A percentile compares a stretch with the other conserved stretches of the same genome.
Evolutionary conservation across 2,888 invertebrate genomes (phyloP).

Genomic region (Tetramorium bicarinatum): DNA sequence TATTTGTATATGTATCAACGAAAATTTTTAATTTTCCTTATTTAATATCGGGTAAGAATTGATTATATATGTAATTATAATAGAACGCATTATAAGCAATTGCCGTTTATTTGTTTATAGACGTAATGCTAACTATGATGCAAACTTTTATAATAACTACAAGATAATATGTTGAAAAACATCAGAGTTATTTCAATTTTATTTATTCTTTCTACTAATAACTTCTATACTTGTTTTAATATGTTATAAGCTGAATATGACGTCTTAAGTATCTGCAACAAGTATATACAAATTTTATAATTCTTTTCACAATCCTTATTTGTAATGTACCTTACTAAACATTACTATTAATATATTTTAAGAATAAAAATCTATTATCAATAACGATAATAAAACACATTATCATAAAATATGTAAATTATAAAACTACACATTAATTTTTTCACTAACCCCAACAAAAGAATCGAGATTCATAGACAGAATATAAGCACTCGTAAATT

Average conservation of each 20-base stretch:
- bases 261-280: conserved; percentile 47
- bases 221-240: conserved; percentile 21
- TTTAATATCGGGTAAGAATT: not conserved
- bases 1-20: no score
- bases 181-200: not conserved
- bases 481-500: conserved; percentile 63
- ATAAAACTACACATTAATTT: not conserved
- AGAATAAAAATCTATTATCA: not conserved
- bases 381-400: not conserved
- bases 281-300: not conserved
- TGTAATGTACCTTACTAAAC: not conserved
- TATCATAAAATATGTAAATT: not conserved
- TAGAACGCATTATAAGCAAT: not conserved
- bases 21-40: not conserved
- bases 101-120: not conserved
- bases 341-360: not conserved
- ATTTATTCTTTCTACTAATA: not conserved
- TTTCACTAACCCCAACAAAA: conserved; percentile 67
- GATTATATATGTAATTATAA: not conserved
- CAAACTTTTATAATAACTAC: not conserved
- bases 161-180: not conserved
- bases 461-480: conserved; percentile 68
- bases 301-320: not conserved
- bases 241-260: conserved; percentile 44
- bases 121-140: not conserved